Evolutionary conservation across 2,797 vertebrate genomes (phyloP).

Genomic region (Naso thynnoides): DNA sequence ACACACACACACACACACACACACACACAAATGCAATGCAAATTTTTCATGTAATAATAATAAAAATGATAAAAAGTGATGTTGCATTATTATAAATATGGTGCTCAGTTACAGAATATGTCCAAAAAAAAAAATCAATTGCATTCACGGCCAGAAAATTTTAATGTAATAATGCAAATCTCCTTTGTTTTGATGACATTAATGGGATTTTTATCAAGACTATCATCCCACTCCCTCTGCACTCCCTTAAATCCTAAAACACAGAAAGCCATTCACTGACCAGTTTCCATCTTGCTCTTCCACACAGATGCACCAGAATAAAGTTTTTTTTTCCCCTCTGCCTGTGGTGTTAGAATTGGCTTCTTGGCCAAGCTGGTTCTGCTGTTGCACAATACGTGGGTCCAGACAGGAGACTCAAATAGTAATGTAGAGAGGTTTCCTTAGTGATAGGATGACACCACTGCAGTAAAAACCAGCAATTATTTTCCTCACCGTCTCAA

Average conservation of each 20-base stretch:
- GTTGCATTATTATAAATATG: neutral
- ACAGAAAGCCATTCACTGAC: constrained; percentile 20
- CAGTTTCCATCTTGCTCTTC: constrained; percentile 6
- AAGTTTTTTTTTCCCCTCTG: constrained; percentile 25
- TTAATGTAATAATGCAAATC: constrained; percentile 1
- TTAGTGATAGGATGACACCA: constrained; percentile 62
- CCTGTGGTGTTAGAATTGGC: constrained; percentile 40
- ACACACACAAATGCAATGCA: constrained; percentile 23
- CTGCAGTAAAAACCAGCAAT: constrained; percentile 73
- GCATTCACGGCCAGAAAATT: neutral
- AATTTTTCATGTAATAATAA: no score
- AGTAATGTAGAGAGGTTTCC: constrained; percentile 58
- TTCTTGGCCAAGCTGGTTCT: constrained; percentile 43
- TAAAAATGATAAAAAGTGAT: no score
- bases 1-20: constrained; percentile 24
- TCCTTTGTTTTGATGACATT: neutral
- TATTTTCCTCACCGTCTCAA: constrained; percentile 74
- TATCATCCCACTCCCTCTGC: neutral
- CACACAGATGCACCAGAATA: constrained; percentile 37
- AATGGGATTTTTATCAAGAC: constrained; percentile 1
- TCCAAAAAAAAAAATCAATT: neutral
- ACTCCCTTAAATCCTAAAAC: constrained; percentile 18
- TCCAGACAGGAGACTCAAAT: constrained; percentile 55
- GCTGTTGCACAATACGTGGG: constrained; percentile 48
- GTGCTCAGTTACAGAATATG: neutral